Percentiles rank a stretch among this genome's conserved stretches.
Conservation (phyloP, 2,113 vertebrate species). For the Isurus oxyrinchus region DNA sequence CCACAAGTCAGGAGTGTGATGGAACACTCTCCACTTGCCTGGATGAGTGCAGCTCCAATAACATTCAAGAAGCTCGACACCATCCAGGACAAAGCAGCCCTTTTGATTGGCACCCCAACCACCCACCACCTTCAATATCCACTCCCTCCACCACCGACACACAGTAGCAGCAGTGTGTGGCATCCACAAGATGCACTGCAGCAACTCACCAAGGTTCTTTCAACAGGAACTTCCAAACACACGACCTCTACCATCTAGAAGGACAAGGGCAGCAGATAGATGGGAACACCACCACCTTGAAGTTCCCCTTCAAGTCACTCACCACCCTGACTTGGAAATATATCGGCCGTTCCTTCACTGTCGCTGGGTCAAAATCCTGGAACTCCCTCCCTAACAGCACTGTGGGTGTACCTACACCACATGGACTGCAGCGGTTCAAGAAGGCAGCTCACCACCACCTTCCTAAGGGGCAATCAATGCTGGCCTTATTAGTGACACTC, state of each 20-base stretch:
- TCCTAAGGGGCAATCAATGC: neutral
- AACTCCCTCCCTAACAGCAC: neutral
- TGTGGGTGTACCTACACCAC: neutral
- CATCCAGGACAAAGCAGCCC: no score
- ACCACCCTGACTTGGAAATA: neutral
- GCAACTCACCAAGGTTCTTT: neutral
- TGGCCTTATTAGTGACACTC: neutral
- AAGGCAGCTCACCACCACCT: neutral
- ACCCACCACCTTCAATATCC: neutral
- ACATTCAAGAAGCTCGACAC: no score
- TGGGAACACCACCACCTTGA: no score
- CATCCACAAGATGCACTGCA: neutral
- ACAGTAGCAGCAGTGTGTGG: no score
- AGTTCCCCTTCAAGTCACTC: neutral
- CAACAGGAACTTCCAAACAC: neutral
- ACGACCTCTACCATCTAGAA: neutral
- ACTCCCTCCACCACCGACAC: neutral
- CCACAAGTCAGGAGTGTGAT: no score
- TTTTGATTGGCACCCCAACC: neutral
- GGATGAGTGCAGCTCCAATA: neutral
- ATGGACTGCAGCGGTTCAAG: neutral
- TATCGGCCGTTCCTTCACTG: neutral
- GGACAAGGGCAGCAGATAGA: neutral
- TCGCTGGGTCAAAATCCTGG: neutral
- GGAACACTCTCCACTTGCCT: neutral